Evolutionary conservation across 2,113 vertebrate species (phyloP).

Genomic region (Passer montanus): DNA sequence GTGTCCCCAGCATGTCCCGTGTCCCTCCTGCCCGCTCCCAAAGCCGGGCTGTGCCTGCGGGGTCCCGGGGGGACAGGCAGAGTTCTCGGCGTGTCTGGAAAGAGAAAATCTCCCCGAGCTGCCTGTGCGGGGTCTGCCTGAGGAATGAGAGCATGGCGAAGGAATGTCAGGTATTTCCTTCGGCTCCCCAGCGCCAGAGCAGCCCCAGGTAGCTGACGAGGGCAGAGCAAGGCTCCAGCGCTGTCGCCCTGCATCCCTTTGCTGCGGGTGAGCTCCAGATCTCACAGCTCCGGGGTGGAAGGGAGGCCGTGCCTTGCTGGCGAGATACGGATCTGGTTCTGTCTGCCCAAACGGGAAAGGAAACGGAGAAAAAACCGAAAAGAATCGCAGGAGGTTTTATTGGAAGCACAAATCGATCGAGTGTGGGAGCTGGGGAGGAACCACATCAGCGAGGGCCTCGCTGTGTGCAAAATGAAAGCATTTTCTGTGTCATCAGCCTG

Average conservation of each 20-base stretch:
- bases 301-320: not conserved
- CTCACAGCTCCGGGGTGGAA: not conserved
- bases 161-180: conserved; percentile 51
- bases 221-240: not conserved
- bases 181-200: not conserved
- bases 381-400: not conserved
- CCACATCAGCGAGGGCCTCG: not conserved
- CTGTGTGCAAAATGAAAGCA: not conserved
- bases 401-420: not conserved
- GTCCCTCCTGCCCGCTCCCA: not conserved
- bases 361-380: not conserved
- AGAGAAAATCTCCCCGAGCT: not conserved
- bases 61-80: not conserved
- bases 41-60: fast-evolving
- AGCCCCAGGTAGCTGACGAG: not conserved
- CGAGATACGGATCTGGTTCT: not conserved
- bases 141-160: conserved; percentile 19
- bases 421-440: not conserved
- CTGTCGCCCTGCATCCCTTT: not conserved
- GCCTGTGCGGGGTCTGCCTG: not conserved
- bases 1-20: not conserved
- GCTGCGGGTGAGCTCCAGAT: not conserved
- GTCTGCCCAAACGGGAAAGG: not conserved
- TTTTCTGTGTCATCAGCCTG: not conserved
- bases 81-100: not conserved